Conservation (phyloP, 2,888 invertebrate species). For the Oligia latruncula region DNA sequence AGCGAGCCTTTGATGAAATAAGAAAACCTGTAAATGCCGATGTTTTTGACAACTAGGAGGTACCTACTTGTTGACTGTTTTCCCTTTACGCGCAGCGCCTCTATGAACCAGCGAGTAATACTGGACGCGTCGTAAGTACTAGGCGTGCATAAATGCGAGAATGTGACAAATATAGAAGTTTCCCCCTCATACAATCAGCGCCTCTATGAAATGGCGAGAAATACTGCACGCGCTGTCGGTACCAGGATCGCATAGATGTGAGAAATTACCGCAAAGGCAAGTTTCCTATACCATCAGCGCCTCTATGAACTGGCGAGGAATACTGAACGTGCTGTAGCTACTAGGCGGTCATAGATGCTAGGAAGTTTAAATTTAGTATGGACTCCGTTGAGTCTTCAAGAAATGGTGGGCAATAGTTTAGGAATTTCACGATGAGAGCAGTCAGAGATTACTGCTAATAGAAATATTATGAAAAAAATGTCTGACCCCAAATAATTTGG, state of each 20-base stretch:
- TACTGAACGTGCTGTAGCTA: conserved; percentile 2
- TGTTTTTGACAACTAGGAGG: conserved; percentile 4
- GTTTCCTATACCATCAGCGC: conserved; percentile 1
- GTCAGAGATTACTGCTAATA: background rate
- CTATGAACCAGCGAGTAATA: background rate
- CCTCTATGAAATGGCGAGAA: conserved; percentile 25
- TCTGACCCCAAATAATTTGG: background rate
- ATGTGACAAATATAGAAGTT: conserved; percentile 8
- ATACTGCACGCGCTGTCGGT: conserved; percentile 23
- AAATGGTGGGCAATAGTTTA: background rate
- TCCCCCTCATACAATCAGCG: conserved; percentile 7
- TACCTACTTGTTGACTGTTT: conserved; percentile 41
- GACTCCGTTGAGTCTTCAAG: background rate
- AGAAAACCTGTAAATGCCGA: background rate
- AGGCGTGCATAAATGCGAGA: conserved; percentile 26
- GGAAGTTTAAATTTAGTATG: background rate
- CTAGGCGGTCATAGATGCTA: conserved; percentile 23
- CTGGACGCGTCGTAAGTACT: conserved; percentile 19
- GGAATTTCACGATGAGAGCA: background rate
- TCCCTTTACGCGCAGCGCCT: conserved; percentile 10
- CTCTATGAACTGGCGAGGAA: conserved; percentile 2
- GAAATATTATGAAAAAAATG: background rate
- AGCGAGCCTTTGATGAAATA: background rate
- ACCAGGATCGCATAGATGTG: conserved; percentile 19
- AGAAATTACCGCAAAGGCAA: background rate